Percentiles rank a stretch among this genome's conserved stretches.
phyloP scores from a whole-genome alignment of 2,797 vertebrate species.

The Cynodonichthys magdalenae region DNA sequence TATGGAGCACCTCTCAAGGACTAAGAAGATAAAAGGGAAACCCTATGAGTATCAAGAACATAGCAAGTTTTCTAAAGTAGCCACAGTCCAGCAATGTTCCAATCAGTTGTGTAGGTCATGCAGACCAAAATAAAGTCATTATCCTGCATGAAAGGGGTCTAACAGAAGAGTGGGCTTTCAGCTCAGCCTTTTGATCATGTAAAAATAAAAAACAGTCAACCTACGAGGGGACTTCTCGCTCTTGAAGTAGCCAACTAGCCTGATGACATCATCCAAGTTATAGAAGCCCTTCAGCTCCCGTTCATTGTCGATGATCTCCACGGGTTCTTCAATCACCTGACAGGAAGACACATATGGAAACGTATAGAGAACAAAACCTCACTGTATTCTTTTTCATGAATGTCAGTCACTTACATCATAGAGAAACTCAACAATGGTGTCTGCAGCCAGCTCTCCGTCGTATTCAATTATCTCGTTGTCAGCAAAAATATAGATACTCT shows the following conservation, averaged over 20 bases:
- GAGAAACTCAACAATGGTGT: slow-evolving; percentile 92
- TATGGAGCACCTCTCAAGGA: no score
- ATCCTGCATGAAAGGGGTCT: no score
- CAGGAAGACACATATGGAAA: neutral
- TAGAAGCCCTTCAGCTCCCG: slow-evolving; percentile 89
- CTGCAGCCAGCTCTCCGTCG: slow-evolving; percentile 88
- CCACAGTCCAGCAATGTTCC: no score
- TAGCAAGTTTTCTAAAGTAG: no score
- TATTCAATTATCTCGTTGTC: slow-evolving; percentile 92
- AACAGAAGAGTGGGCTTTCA: no score
- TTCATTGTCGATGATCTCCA: slow-evolving; percentile 90
- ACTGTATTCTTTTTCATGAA: no score
- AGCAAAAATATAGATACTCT: slow-evolving; percentile 91
- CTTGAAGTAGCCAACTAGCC: slow-evolving; percentile 92
- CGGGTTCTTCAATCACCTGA: slow-evolving; percentile 91
- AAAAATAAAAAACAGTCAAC: slow-evolving; percentile 42
- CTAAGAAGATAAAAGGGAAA: no score
- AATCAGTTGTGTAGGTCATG: no score
- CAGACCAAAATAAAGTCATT: no score
- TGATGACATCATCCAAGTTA: slow-evolving; percentile 89
- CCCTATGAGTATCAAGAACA: no score
- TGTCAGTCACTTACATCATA: slow-evolving; percentile 84
- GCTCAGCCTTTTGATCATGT: neutral
- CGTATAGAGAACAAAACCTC: no score
- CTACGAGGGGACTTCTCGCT: slow-evolving; percentile 86